phyloP scores from a whole-genome alignment of 2,113 vertebrate species.

The Numenius arquata region DNA sequence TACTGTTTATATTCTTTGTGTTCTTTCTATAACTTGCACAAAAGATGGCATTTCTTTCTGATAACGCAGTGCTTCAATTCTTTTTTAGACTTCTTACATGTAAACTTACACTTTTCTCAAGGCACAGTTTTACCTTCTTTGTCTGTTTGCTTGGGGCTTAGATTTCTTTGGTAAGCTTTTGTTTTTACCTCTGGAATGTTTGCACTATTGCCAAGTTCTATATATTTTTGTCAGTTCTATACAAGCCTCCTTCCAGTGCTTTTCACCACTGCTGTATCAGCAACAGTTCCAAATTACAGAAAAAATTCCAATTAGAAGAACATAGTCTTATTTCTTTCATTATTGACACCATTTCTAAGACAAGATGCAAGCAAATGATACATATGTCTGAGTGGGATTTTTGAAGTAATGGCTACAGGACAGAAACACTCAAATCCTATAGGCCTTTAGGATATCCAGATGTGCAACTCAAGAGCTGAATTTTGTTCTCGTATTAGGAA shows the following conservation, averaged over 20 bases:
- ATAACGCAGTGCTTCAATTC: neutral
- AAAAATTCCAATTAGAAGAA: neutral
- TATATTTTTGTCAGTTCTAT: neutral
- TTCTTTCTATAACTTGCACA: neutral
- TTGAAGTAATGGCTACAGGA: neutral
- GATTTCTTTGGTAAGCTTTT: neutral
- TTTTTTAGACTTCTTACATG: neutral
- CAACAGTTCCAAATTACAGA: neutral
- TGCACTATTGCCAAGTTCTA: neutral
- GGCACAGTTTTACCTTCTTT: neutral
- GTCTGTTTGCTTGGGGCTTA: neutral
- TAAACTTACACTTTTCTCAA: neutral
- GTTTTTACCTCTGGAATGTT: neutral
- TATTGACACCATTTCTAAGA: neutral
- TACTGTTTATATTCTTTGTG: neutral
- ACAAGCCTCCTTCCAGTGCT: neutral
- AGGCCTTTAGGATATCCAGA: neutral
- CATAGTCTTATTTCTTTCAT: neutral
- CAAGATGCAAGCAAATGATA: neutral
- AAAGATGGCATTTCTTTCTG: neutral
- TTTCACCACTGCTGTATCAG: neutral
- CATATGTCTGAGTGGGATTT: neutral
- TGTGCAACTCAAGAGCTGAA: neutral
- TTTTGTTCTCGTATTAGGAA: neutral
- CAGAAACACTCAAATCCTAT: neutral